Conservation (phyloP, 1,140 invertebrate genomes). For the Cheumatopsyche charites region DNA sequence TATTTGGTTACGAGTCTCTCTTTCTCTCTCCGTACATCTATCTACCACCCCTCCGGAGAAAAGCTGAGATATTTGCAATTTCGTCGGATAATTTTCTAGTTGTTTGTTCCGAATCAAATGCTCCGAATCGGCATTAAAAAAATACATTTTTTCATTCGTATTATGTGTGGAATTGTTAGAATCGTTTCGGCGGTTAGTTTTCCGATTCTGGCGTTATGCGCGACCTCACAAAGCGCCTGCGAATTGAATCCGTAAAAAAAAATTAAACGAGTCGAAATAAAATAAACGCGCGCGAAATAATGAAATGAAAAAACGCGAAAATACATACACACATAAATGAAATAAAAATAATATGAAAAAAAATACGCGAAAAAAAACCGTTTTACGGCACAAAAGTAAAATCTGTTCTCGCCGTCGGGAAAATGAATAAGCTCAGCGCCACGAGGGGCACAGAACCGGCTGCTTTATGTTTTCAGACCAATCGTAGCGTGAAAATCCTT, state of each 20-base stretch:
- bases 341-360: background rate
- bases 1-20: no score
- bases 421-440: constrained; percentile 34
- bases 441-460: constrained; percentile 26
- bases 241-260: constrained; percentile 12
- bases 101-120: no score
- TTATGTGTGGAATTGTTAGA: background rate
- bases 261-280: background rate
- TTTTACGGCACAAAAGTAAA: constrained; percentile 31
- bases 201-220: background rate
- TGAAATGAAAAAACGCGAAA: constrained; percentile 7
- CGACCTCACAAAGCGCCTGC: constrained; percentile 31
- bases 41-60: no score
- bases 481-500: constrained; percentile 38
- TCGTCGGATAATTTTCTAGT: no score
- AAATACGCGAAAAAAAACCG: background rate
- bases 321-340: background rate
- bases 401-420: constrained; percentile 31
- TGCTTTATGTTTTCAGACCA: constrained; percentile 33
- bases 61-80: no score
- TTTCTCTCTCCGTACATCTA: no score
- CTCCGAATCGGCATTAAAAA: no score
- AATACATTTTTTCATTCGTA: no score
- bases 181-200: constrained; percentile 9
- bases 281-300: background rate